Base-by-base conservation (phyloP, 1,140 invertebrate species). In the Helicorthomorpha holstii region DNA sequence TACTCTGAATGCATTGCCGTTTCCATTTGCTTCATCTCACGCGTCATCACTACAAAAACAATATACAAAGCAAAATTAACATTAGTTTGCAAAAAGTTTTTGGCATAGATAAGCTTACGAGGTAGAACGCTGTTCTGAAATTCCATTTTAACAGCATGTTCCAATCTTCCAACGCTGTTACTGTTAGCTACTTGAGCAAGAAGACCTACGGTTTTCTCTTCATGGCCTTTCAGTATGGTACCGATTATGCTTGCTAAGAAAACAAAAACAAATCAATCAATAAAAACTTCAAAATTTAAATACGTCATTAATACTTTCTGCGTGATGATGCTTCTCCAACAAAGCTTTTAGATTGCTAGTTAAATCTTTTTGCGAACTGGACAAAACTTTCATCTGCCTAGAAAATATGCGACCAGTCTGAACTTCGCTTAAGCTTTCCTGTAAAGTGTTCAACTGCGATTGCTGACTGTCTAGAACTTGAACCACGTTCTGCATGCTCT, bases 1-100 rank as follows among this genome's bases (percentile, higher is more conserved):
- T 85, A 68, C 61, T 85, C 75, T 52, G 74, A 65, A 64, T 83
- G 74, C 60, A 89, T 61, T 66, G 83, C 70, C 57, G 76, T 69
- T 63, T 79, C 69, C 56, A 83, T 63, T 52, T 77, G 71, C 60
- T 85, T 78, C 63, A 88, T 66, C 29, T 61, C 54, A 49, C 58
- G 61, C n/a, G 62, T 57, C 7, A 71, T 52, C 55, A 56, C 69
- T 73, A 56, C 21, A 58, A 60, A 27, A 54, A 7, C 54, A 34
- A 21, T 3, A 51, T 47, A 50, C 42, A 52, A 27, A 10, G 29
- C 12, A 10, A 24, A 55, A 1, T 14, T 23, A 52, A 29, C 7
- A 54, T 43, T 0, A 38, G 29, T 12, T 57, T 21, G 1, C 14
- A 10, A 27, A 50, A 1, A 43, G 26, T 26, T 2, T n/a, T n/a